Evolutionary conservation across 2,888 invertebrate genomes (phyloP).

Genomic region (Morpho helenor): DNA sequence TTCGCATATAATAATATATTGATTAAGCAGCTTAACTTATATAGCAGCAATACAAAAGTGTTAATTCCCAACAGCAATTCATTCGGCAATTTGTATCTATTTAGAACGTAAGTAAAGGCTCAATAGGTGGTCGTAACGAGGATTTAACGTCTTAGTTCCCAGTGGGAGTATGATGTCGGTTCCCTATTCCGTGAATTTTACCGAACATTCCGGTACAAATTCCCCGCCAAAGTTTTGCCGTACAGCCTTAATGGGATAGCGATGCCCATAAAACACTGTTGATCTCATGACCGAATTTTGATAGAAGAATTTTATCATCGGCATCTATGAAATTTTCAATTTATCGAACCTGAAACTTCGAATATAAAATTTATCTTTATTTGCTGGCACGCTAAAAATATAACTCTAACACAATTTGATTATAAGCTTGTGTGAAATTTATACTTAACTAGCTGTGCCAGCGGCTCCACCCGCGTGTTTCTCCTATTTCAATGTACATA

Average conservation of each 20-base stretch:
- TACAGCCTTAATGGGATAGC: constrained; percentile 37
- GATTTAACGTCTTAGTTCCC: constrained; percentile 69
- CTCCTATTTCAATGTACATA: too few relatives aligned
- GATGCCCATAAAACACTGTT: constrained; percentile 34
- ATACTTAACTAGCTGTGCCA: too few relatives aligned
- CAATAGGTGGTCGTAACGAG: constrained; percentile 60
- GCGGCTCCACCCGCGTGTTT: too few relatives aligned
- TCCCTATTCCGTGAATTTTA: constrained; percentile 57
- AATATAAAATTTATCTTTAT: constrained; percentile 21
- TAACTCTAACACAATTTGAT: too few relatives aligned
- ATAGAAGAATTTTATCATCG: constrained; percentile 29
- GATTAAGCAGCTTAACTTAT: constrained; percentile 6
- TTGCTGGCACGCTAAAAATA: too few relatives aligned
- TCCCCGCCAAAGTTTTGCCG: constrained; percentile 57
- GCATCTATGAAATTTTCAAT: constrained; percentile 24
- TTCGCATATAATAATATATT: too few relatives aligned
- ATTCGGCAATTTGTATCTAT: constrained; percentile 60
- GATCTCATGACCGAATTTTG: constrained; percentile 27
- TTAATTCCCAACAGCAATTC: constrained; percentile 49
- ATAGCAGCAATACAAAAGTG: constrained; percentile 26
- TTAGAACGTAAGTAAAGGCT: constrained; percentile 55
- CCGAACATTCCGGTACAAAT: constrained; percentile 67
- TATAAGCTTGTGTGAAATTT: too few relatives aligned
- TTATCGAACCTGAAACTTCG: constrained; percentile 21
- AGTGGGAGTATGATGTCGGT: constrained; percentile 44